Conservation (phyloP, 2,113 vertebrate species). For the Phaetusa simplex region DNA sequence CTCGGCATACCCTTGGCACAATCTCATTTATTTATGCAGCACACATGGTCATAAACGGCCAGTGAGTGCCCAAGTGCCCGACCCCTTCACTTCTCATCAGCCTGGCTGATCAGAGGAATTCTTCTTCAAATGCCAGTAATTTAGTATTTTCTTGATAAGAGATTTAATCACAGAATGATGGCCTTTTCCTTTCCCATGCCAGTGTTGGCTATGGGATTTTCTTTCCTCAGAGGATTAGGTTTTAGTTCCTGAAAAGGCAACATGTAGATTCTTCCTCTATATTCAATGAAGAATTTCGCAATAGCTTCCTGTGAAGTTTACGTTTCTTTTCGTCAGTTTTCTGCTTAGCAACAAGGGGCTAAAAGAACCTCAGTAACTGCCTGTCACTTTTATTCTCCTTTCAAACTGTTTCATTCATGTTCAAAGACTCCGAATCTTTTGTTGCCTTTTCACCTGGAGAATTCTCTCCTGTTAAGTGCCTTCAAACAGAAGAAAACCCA, state of each 20-base stretch:
- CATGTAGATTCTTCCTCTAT: background rate
- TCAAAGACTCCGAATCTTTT: background rate
- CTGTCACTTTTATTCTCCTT: background rate
- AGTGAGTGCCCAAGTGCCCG: background rate
- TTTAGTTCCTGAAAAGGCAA: background rate
- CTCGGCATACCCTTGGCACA: background rate
- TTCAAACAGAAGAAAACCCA: background rate
- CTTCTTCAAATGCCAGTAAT: background rate
- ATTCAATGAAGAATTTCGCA: background rate
- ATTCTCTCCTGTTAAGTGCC: background rate
- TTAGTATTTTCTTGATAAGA: background rate
- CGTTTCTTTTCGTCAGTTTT: background rate
- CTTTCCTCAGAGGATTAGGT: background rate
- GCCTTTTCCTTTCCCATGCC: background rate
- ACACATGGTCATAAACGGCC: background rate
- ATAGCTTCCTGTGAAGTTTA: background rate
- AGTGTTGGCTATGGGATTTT: background rate
- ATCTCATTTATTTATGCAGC: background rate
- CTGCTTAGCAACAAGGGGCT: background rate
- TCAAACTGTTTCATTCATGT: background rate
- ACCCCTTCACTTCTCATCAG: background rate
- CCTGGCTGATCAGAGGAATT: background rate
- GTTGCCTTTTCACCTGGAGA: background rate
- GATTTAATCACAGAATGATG: background rate
- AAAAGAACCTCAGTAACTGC: background rate